phyloP scores from a whole-genome alignment of 2,113 vertebrate species.

The Oxyruncus cristatus region DNA sequence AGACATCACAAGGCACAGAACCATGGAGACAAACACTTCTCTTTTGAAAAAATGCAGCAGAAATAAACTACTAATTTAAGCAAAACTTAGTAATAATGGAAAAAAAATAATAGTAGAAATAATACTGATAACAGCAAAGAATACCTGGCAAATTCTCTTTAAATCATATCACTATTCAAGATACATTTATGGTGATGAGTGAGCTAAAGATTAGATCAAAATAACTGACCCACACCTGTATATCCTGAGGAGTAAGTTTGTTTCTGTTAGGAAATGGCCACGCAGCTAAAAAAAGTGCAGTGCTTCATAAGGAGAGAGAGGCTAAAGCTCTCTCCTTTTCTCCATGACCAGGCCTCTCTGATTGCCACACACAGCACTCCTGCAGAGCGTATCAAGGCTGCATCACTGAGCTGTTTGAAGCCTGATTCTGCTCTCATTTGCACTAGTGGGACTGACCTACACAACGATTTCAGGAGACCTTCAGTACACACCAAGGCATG shows the following conservation, averaged over 20 bases:
- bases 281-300: not conserved
- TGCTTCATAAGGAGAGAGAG: not conserved
- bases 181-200: not conserved
- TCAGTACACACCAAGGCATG: not conserved
- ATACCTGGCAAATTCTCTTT: not conserved
- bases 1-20: not conserved
- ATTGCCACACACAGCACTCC: not conserved
- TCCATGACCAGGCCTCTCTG: not conserved
- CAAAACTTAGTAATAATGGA: not conserved
- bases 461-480: not conserved
- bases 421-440: not conserved
- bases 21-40: not conserved
- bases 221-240: not conserved
- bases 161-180: not conserved
- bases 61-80: not conserved
- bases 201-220: not conserved
- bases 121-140: not conserved
- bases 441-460: not conserved
- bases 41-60: not conserved
- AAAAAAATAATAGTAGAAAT: not conserved
- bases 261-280: not conserved
- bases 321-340: not conserved
- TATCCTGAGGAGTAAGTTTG: not conserved
- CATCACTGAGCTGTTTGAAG: not conserved
- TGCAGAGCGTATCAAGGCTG: not conserved